Evolutionary conservation across 2,113 vertebrate species (phyloP).

Genomic region (Solenodon paradoxus): DNA sequence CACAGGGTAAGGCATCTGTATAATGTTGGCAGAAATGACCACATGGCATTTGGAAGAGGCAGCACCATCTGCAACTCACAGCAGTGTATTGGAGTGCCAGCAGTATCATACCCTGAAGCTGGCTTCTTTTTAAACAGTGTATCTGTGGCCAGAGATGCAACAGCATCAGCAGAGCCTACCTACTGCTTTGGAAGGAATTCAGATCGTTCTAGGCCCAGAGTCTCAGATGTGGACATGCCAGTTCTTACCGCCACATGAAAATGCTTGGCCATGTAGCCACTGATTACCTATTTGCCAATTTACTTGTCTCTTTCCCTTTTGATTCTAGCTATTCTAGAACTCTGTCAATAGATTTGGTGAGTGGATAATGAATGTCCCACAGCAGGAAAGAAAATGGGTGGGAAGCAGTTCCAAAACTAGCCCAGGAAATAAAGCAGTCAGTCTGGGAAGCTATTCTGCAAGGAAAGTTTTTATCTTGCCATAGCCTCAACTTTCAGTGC

Average conservation of each 20-base stretch:
- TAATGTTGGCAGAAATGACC: neutral
- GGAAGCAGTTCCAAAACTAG: neutral
- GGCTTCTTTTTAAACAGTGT: neutral
- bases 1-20: fast-evolving
- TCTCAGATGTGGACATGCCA: fast-evolving
- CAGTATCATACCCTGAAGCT: no score
- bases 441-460: constrained; percentile 55
- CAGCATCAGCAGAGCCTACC: neutral
- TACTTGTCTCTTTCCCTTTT: neutral
- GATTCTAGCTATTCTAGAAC: neutral
- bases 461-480: constrained; percentile 61
- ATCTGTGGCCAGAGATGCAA: neutral
- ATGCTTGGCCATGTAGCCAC: no score
- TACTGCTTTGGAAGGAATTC: neutral
- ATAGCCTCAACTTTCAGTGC: constrained; percentile 52
- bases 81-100: neutral
- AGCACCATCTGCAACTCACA: no score
- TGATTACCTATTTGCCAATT: neutral
- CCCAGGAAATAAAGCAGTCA: constrained; percentile 25
- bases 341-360: neutral
- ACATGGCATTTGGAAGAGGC: neutral
- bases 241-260: neutral
- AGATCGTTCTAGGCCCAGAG: neutral
- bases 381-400: neutral
- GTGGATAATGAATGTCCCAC: neutral